Base-by-base conservation (phyloP, 2,113 vertebrate genomes). In the Cyprinodon brontotheroides region DNA sequence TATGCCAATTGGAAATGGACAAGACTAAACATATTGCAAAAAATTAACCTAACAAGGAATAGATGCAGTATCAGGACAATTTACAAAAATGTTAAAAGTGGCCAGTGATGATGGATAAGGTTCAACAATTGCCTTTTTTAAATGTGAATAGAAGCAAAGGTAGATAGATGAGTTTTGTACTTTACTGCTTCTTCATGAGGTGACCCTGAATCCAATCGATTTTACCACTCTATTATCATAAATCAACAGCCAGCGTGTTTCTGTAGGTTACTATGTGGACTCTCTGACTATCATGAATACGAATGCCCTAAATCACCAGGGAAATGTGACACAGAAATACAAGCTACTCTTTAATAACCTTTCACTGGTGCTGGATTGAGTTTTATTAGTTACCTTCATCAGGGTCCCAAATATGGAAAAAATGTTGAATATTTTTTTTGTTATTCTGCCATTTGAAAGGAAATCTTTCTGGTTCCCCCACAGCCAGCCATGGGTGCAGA, bases 161-260 rank as follows among this genome's bases (percentile, higher is more conserved):
- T 17, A 36, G 50, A 72, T 59, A 59, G 47, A 75, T 75, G 80
- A 76, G 69, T 77, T 65, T 79, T 65, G 70, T 71, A 61, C 79
- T 60, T 68, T 65, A 77, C 60, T 0, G 61, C 70, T 72, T 29
- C 73, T 72, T 77, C 68, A 87, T 72, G 81, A 85, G 82, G 78
- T 87, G 87, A 90, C 89, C 84, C 81, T 64, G 79, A 84, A 63
- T 75, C 57, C 3, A 39, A 90, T 92, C 50, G 80, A 92, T 91
- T 89, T 81, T 83, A 77, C 73, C 36, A 71, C 86, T 75, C 71
- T 15, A 57, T 72, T 53, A 38, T 78, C 5, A 61, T 90, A 90
- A 92, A 92, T 93, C 87, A 87, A 62, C 78, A 60, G 53, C 2
- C 3, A 45, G 66, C 64, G 14, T 38, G 40, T 38, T n/a, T 67